A percentile compares a stretch with the other conserved stretches of the same genome.
phyloP scores from a whole-genome alignment of 1,140 invertebrate genomes.

The Musca domestica region DNA sequence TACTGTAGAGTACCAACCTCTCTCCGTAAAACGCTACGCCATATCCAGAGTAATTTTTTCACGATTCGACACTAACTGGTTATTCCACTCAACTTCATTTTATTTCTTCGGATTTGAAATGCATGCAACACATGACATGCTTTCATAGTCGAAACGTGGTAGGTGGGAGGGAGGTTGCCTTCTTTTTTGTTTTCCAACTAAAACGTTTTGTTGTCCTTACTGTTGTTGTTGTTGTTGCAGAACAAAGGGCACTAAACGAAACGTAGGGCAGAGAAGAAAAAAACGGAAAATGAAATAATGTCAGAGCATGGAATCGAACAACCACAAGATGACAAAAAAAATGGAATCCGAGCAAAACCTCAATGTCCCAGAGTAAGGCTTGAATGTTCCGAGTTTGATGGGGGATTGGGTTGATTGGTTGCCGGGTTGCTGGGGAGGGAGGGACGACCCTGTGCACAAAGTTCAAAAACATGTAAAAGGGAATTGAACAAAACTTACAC shows the following conservation, averaged over 20 bases:
- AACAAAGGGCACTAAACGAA: neutral
- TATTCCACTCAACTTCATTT: no score
- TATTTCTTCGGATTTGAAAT: neutral
- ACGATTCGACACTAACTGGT: no score
- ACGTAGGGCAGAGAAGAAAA: neutral
- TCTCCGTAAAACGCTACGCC: no score
- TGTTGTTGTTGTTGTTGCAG: neutral
- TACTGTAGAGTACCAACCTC: no score
- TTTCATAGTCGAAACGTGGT: neutral
- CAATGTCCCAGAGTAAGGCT: no score
- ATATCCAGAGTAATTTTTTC: no score
- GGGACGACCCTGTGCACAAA: no score
- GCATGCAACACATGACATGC: constrained; percentile 17
- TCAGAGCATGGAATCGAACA: neutral
- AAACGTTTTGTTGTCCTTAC: neutral
- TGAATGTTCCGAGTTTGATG: no score
- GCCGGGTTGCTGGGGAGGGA: no score
- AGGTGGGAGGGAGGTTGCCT: neutral
- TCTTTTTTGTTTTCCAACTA: neutral
- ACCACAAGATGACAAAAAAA: neutral
- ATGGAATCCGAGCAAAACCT: neutral
- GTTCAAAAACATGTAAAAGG: no score
- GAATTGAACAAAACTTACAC: no score
- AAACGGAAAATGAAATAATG: neutral
- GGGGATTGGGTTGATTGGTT: no score